Evolutionary conservation across 2,888 invertebrate genomes (phyloP), one percentile per base, ranked within the genome.

Genomic region (Crocallis elinguaria): DNA sequence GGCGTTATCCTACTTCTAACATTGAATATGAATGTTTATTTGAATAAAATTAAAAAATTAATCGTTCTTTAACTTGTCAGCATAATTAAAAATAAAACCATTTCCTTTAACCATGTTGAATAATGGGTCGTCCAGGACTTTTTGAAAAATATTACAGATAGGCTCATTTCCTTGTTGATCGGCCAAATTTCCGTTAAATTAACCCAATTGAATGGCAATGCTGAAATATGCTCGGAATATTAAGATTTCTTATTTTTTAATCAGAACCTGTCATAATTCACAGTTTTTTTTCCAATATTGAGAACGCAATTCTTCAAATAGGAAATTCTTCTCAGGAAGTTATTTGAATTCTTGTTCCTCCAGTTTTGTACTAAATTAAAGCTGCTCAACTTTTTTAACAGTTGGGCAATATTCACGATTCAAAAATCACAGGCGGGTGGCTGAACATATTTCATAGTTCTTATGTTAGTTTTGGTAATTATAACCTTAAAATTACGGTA

Each of bases 211-310:
- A 42, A 45, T 33, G 12, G 33, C 23, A 36, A 29, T 29, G 27
- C 23, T 29, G 32, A 36, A 55, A 46, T 38, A 17, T 49, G 50
- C 41, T 27, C 49, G 41, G 61, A 66, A 63, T 65, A 55, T 57
- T 51, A 55, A 61, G 62, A 46, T 49, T 45, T 63, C 53, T 55
- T 51, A 62, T 66, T 66, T 57, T 57, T 55, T 45, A 56, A 59
- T 63, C 52, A 52, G 54, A 54, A 37, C 44, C 30, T 44, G 51
- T 51, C 55, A 42, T 56, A 32, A 45, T 57, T 60, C 41, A 45
- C 50, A 57, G 48, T 49, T 33, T 44, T 41, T 44, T 44, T 41
- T 44, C 32, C 36, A 50, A 50, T 52, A 52, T 46, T 36, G 33
- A 1, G 23, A 32, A 25, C 2, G 25, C 17, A 14, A 35, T 44